Conservation (phyloP, 2,888 invertebrate genomes). For the Beris chalybata region DNA sequence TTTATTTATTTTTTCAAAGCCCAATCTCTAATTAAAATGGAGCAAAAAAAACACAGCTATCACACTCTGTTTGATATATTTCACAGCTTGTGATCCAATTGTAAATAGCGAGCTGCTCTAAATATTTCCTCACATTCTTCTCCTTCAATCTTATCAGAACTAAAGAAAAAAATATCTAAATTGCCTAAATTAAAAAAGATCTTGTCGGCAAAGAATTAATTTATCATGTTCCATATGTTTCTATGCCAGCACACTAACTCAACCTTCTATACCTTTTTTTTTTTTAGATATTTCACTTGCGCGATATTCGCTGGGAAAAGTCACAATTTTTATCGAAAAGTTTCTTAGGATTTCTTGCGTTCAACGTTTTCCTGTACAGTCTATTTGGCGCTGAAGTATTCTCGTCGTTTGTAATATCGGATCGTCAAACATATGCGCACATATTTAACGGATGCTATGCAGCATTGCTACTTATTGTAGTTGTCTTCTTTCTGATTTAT, state of each 20-base stretch:
- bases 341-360: conserved; percentile 84
- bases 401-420: conserved; percentile 49
- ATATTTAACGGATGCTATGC: conserved; percentile 93
- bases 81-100: no score
- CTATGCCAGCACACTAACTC: conserved; percentile 1
- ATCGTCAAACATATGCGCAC: conserved; percentile 67
- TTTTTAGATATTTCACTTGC: conserved; percentile 82
- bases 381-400: conserved; percentile 73
- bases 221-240: background rate
- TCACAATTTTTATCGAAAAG: conserved; percentile 90
- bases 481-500: conserved; percentile 90
- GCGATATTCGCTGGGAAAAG: conserved; percentile 83
- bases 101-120: background rate
- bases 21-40: no score
- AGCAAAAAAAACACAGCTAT: no score
- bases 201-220: no score
- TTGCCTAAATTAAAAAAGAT: background rate
- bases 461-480: conserved; percentile 84
- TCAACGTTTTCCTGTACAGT: conserved; percentile 86
- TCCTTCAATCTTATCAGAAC: background rate
- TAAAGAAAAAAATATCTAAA: conserved; percentile 13
- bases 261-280: conserved; percentile 40
- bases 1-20: no score
- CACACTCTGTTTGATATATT: no score
- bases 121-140: conserved; percentile 21